Evolutionary conservation across 2,113 vertebrate species (phyloP), one percentile per base, ranked within the genome.

Genomic region (Seriola dumerili): DNA sequence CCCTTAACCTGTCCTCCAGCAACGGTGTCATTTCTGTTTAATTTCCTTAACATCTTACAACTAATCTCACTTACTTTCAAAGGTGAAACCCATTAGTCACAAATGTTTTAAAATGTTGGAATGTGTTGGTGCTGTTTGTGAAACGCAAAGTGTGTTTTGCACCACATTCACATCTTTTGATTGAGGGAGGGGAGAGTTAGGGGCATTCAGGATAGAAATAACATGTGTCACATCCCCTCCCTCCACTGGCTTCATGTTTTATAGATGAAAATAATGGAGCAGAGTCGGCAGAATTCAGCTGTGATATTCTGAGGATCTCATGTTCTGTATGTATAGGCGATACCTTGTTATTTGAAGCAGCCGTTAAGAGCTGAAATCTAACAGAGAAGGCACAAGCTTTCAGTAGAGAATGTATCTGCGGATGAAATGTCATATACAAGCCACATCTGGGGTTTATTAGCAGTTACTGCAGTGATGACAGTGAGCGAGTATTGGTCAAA

Each of bases 241-340:
- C 17, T 40, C 23, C 55, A 34, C 32, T 4, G 1, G 13, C 80
- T 71, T 67, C 46, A 86, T 86, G 79, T 72, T 89, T 93, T 68
- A 89, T 89, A 34, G 52, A 92, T 89, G 72, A 87, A 71, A 25
- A 83, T 48, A 54, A 83, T 23, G 29, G 9, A 58, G 72, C 48
- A 59, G 71, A 84, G 58, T 72, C 3, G 5, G 72, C 68, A 84
- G 74, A 73, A 70, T 79, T 70, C 61, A 46, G 55, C 36, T 23
- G 64, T 62, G 67, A 40, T 52, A 44, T 48, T 44, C 68, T 46
- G 32, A 62, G 8, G 57, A 63, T 57, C 32, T 65, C 19, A 19
- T 73, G 44, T 72, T 62, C 48, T 50, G 5, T 52, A 25, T 25
- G 63, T 70, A 48, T 55, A 5, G 21, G 64, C 46, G 32, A n/a